Base-by-base conservation (phyloP, 2,797 vertebrate species). In the Chaenodraco wilsoni region DNA sequence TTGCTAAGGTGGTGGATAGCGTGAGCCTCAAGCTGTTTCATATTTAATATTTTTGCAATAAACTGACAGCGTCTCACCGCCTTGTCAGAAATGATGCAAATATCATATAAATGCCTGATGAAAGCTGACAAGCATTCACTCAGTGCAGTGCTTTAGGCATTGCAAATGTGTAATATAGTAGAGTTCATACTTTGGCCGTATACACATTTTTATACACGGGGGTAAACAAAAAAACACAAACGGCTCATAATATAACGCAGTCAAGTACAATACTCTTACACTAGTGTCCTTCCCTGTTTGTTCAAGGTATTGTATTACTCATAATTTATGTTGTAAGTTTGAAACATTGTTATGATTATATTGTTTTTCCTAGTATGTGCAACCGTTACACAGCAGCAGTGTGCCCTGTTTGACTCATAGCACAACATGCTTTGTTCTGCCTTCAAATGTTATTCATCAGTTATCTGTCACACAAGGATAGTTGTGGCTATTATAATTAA, bases 41-140 rank as follows among this genome's bases (percentile, higher is more conserved):
- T 74, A 69, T 84, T 84, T 79, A 43, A 57, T 54, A 72, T 73
- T 79, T 86, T 62, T 64, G 56, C 65, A 84, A 52, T 79, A 73
- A 84, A 77, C 23, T 69, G 83, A 76, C 83, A 69, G 45, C 61
- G 16, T 68, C 73, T 63, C 65, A 70, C 60, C 3, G 60, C 73
- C 79, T 64, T 78, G 86, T 88, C 88, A 87, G 37, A 68, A 80
- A 58, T 71, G 59, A 87, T 85, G 72, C 58, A 80, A 72, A 65
- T 60, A 54, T 86, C 80, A 50, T 48, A 60, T 40, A 61, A 74
- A 83, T 65, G 48, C 44, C 45, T 78, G 74, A 76, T 78, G 66
- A 75, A 79, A 88, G 69, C 60, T 86, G 84, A 88, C 79, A 87
- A 55, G 80, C 37, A 54, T 74, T 84, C 74, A 71, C 76, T 81